phyloP scores from a whole-genome alignment of 1,140 invertebrate species.

The Globodera ellingtonae region DNA sequence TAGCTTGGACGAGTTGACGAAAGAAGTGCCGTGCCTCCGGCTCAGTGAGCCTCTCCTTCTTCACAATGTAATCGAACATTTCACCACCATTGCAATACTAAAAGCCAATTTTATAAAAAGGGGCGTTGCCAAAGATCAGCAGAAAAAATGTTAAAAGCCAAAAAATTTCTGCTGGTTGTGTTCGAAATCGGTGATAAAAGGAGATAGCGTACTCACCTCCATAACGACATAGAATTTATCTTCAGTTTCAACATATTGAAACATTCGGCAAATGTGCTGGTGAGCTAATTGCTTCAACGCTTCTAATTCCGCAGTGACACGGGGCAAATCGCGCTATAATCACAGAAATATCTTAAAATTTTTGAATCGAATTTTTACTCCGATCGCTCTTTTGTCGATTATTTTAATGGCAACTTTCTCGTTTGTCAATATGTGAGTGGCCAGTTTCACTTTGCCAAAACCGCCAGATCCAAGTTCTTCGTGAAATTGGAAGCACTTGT shows the following conservation, averaged over 20 bases:
- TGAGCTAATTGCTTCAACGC: conserved; percentile 80
- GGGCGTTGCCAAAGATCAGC: too few relatives aligned
- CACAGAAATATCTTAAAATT: conserved; percentile 36
- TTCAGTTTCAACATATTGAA: conserved; percentile 72
- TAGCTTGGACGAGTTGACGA: conserved; percentile 77
- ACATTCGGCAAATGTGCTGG: conserved; percentile 76
- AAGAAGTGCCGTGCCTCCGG: conserved; percentile 77
- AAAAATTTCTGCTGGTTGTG: too few relatives aligned
- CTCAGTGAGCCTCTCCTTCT: conserved; percentile 75
- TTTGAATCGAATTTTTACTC: conserved; percentile 69
- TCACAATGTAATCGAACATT: conserved; percentile 82
- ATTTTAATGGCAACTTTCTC: conserved; percentile 85
- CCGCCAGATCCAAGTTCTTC: conserved; percentile 52
- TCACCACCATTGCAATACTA: conserved; percentile 81
- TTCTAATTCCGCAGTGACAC: conserved; percentile 78
- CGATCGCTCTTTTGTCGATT: conserved; percentile 77
- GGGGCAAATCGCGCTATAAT: conserved; percentile 76
- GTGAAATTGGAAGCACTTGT: conserved; percentile 33
- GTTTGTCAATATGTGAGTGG: conserved; percentile 76
- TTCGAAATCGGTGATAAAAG: too few relatives aligned
- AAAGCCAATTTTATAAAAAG: background rate
- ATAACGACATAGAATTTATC: conserved; percentile 75
- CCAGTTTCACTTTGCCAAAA: conserved; percentile 78
- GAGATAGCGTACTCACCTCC: conserved; percentile 69
- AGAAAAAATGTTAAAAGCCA: too few relatives aligned